Percentiles rank a stretch among this genome's conserved stretches.
These are phyloP conservation scores for Polypterus bichir DNA, from an alignment of 2,113 vertebrate species.

Conservation along the genomic window DNA sequence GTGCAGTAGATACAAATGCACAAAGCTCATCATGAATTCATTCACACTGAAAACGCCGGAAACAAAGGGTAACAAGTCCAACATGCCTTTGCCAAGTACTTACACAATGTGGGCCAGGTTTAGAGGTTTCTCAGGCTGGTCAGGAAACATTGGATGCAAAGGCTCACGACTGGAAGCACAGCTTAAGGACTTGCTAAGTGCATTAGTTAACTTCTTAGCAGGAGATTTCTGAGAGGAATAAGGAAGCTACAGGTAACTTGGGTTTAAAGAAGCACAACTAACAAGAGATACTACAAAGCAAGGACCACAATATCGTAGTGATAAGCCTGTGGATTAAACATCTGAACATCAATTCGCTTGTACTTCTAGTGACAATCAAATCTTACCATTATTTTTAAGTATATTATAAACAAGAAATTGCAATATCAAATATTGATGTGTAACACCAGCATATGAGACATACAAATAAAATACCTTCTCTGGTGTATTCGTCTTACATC, in stretches of 20 bases:
- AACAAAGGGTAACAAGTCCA: not conserved
- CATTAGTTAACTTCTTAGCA: constrained; percentile 94
- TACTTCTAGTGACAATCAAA: no score
- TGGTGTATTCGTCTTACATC: no score
- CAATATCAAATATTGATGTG: no score
- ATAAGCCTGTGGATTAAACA: no score
- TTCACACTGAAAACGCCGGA: not conserved
- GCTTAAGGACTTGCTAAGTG: constrained; percentile 94
- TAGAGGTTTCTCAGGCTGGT: constrained; percentile 88
- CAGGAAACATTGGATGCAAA: constrained; percentile 85
- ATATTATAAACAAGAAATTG: no score
- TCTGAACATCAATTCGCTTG: no score
- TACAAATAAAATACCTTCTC: no score
- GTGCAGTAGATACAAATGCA: not conserved
- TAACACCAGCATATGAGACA: no score
- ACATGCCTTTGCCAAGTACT: constrained; percentile 36
- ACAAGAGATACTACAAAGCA: no score
- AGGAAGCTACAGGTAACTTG: constrained; percentile 21
- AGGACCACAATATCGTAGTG: no score
- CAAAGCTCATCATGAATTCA: not conserved
- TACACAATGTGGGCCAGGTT: constrained; percentile 94
- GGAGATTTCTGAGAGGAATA: constrained; percentile 84
- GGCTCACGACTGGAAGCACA: constrained; percentile 90
- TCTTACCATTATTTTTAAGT: no score
- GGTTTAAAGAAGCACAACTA: constrained; percentile 1